Conservation (phyloP, 2,888 invertebrate genomes). For the Pyrrhia umbra region DNA sequence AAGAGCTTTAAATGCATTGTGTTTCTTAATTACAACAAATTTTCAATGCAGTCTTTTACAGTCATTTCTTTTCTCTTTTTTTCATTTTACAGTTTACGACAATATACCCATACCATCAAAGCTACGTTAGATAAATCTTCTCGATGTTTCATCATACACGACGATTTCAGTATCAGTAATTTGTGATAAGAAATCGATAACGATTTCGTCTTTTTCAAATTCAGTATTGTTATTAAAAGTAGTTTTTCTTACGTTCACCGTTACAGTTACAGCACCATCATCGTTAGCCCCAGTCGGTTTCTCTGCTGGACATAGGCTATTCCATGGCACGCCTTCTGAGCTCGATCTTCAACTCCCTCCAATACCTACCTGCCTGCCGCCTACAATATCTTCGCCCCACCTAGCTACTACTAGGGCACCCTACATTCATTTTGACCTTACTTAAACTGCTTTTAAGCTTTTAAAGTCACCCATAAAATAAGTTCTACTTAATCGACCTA, state of each 20-base stretch:
- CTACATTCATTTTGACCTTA: background rate
- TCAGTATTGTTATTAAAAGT: background rate
- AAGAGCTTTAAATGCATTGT: background rate
- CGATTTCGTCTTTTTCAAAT: background rate
- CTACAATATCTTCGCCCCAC: too few species aligned
- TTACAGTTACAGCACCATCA: too few species aligned
- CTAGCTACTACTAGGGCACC: too few species aligned
- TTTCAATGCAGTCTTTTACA: background rate
- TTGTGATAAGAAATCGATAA: background rate
- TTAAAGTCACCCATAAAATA: conserved; percentile 7
- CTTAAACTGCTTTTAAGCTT: background rate
- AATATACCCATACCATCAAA: background rate
- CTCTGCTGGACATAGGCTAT: too few species aligned
- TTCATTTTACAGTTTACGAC: background rate
- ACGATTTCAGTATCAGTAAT: conserved; percentile 20
- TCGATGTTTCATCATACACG: conserved; percentile 17
- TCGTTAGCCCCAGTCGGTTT: too few species aligned
- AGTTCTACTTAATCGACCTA: conserved; percentile 32
- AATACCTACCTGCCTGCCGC: too few species aligned
- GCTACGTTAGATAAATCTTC: background rate
- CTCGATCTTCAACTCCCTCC: too few species aligned
- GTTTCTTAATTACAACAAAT: background rate
- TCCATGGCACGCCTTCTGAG: too few species aligned
- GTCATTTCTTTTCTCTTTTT: background rate
- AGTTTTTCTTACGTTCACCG: too few species aligned